A percentile compares a stretch with the other conserved stretches of the same genome.
Evolutionary conservation across 2,113 vertebrate species (phyloP).

Genomic region (Accipiter cooperii): DNA sequence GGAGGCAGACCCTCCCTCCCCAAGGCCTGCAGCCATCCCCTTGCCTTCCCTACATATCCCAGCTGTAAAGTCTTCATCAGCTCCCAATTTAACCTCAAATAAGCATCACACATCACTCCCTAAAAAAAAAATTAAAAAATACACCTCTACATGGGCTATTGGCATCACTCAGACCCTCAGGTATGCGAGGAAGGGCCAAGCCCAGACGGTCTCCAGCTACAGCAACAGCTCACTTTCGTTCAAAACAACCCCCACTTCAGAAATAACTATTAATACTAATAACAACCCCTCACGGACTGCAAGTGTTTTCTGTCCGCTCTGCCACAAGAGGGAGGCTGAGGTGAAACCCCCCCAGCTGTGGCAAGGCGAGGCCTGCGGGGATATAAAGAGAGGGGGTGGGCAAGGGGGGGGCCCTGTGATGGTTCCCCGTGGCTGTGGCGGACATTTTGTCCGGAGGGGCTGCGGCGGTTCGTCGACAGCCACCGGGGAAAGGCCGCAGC

Average conservation of each 20-base stretch:
- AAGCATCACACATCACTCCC: not conserved
- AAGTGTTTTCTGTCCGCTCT: not conserved
- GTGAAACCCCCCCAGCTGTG: rapidly evolving
- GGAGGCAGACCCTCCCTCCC: rapidly evolving
- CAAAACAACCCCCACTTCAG: not conserved
- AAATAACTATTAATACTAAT: not conserved
- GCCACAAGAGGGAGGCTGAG: not conserved
- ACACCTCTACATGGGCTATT: not conserved
- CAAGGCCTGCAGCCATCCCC: no score
- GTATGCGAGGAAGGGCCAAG: rapidly evolving
- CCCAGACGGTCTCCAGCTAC: rapidly evolving
- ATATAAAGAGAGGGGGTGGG: rapidly evolving
- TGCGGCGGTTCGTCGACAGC: rapidly evolving
- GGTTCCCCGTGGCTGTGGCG: rapidly evolving
- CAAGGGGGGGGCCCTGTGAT: rapidly evolving
- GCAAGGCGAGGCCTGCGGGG: not conserved
- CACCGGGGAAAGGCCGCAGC: rapidly evolving
- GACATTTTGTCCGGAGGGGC: not conserved
- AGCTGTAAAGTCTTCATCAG: not conserved
- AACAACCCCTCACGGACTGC: rapidly evolving
- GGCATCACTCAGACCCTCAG: not conserved
- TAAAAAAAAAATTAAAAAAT: not conserved
- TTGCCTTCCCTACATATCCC: not conserved
- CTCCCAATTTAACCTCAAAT: not conserved
- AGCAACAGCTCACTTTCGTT: not conserved